These are phyloP conservation scores for Ellobium chinense DNA, from an alignment of 2,888 invertebrate species.

Conservation along the genomic window DNA sequence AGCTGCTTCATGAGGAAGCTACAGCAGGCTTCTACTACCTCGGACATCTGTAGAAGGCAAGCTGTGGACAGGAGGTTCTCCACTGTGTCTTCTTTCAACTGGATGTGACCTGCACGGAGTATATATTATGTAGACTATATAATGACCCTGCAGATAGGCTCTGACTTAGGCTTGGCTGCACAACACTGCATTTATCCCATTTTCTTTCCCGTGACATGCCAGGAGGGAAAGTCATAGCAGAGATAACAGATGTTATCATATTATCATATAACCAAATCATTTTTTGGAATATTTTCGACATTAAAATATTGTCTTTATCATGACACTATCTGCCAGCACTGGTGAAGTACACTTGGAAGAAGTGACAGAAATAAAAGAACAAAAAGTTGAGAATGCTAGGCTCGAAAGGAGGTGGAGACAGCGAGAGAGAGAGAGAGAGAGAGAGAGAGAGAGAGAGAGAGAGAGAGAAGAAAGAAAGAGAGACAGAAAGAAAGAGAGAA, in stretches of 20 bases:
- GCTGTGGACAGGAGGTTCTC: constrained; percentile 92
- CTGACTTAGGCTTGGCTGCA: too few species aligned
- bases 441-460: constrained; percentile 27
- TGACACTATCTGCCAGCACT: too few species aligned
- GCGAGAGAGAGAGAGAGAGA: constrained; percentile 20
- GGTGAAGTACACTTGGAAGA: too few species aligned
- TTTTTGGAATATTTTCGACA: too few species aligned
- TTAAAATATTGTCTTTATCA: too few species aligned
- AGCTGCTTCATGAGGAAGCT: constrained; percentile 92
- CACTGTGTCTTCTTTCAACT: constrained; percentile 93
- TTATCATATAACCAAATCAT: too few species aligned
- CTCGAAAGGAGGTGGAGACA: not conserved
- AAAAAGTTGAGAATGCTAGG: not conserved
- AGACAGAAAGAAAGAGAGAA: constrained; percentile 3
- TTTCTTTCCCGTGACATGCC: too few species aligned
- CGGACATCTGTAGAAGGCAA: constrained; percentile 89
- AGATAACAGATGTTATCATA: too few species aligned
- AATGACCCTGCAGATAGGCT: too few species aligned
- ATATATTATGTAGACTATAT: too few species aligned
- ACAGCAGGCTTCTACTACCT: constrained; percentile 94
- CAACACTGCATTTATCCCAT: too few species aligned
- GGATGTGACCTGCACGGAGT: constrained; percentile 82
- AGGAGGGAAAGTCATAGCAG: too few species aligned
- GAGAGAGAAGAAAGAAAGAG: constrained; percentile 15
- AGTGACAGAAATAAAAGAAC: not conserved